Conservation (phyloP, 2,797 vertebrate species). For the Enteromius treurensis region DNA sequence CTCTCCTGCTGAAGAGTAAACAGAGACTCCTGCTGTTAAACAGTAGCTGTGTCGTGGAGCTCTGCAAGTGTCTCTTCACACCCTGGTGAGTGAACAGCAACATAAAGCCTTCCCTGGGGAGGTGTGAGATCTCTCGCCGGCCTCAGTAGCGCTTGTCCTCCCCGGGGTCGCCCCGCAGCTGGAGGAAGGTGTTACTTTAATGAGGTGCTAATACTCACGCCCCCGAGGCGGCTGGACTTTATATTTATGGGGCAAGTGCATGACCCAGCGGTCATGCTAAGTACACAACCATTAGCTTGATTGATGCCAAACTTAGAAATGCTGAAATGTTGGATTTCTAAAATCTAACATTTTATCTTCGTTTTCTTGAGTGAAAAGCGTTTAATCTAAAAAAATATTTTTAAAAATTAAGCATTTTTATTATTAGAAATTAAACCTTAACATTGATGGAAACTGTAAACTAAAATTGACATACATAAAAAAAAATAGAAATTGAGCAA, state of each 20-base stretch:
- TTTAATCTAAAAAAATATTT: no score
- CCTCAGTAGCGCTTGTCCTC: constrained; percentile 21
- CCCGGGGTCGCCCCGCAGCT: constrained; percentile 37
- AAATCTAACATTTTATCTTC: not conserved
- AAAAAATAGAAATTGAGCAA: not conserved
- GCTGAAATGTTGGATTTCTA: not conserved
- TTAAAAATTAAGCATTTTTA: no score
- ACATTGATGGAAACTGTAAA: not conserved
- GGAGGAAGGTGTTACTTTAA: constrained; percentile 45
- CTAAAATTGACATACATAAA: no score
- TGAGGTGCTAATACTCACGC: constrained; percentile 44
- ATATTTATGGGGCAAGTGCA: constrained; percentile 43
- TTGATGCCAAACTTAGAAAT: not conserved
- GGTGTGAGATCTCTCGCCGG: constrained; percentile 57
- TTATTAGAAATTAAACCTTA: not conserved
- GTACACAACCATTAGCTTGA: constrained; percentile 3
- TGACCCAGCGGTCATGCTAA: not conserved
- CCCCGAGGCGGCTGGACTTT: constrained; percentile 39
- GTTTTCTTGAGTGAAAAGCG: not conserved
- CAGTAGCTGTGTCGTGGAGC: constrained; percentile 40
- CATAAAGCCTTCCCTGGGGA: constrained; percentile 48
- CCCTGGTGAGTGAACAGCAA: constrained; percentile 41
- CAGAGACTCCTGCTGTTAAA: constrained; percentile 51
- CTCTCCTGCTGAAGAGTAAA: constrained; percentile 16
- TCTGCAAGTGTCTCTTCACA: constrained; percentile 34